Conservation (phyloP, 2,888 invertebrate species). For the Archips crataeganus region DNA sequence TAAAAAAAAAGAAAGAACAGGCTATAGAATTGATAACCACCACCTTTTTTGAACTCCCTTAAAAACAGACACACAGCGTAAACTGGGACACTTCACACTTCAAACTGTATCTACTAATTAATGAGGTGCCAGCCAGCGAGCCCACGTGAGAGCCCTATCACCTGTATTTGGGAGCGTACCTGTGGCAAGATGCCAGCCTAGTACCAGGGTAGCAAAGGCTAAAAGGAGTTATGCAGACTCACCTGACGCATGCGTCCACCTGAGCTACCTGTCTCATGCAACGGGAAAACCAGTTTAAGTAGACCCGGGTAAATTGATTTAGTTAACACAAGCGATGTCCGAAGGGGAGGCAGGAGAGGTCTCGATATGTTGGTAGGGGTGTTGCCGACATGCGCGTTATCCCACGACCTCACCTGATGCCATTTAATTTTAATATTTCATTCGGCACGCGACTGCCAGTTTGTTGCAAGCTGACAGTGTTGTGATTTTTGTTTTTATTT, state of each 20-base stretch:
- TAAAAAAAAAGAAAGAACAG: too few species aligned
- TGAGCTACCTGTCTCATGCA: slow-evolving; percentile 68
- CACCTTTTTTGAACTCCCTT: too few species aligned
- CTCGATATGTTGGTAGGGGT: slow-evolving; percentile 42
- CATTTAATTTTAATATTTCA: slow-evolving; percentile 51
- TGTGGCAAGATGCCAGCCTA: slow-evolving; percentile 85
- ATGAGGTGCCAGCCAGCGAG: slow-evolving; percentile 68
- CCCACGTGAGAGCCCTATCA: slow-evolving; percentile 65
- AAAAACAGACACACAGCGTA: slow-evolving; percentile 1
- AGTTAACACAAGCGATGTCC: slow-evolving; percentile 45
- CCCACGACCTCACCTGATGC: slow-evolving; percentile 39
- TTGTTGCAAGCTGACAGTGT: background rate
- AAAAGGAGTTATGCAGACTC: slow-evolving; percentile 57
- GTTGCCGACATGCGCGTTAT: slow-evolving; percentile 40
- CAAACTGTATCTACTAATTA: slow-evolving; percentile 30
- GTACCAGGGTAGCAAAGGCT: slow-evolving; percentile 72
- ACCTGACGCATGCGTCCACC: slow-evolving; percentile 84
- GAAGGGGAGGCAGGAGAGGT: slow-evolving; percentile 44
- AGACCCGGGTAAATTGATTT: slow-evolving; percentile 50
- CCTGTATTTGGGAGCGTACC: slow-evolving; percentile 80
- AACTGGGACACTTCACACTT: background rate
- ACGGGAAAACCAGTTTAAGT: slow-evolving; percentile 54
- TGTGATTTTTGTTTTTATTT: background rate
- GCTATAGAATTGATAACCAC: too few species aligned
- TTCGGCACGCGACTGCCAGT: slow-evolving; percentile 37